Evolutionary conservation across 2,888 invertebrate genomes (phyloP), one percentile per base, ranked within the genome.

Genomic region (Eudemis profundana): DNA sequence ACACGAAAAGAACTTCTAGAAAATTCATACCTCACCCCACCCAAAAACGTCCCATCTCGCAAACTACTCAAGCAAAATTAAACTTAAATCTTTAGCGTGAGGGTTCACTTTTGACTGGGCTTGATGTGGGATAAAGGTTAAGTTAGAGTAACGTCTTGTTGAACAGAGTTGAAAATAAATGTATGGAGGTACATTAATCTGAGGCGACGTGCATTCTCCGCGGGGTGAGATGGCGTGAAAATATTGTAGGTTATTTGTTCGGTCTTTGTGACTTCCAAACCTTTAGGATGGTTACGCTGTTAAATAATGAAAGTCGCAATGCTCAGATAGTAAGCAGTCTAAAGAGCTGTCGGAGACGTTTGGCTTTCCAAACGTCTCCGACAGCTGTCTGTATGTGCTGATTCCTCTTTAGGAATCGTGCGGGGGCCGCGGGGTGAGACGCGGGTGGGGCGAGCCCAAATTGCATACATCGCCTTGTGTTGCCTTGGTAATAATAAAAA

Each of bases 171-270:
- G 82, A 81, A 87, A 86, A 87, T 87, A 85, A 88, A 90, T 89
- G 88, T 90, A 89, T 90, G 89, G 86, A 88, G 85, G 87, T 86
- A 90, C 89, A 91, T 91, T 91, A 90, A 91, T 91, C 89, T 85
- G 82, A 85, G 83, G 85, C 88, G 90, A 89, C 90, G 84, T 81
- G 83, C 83, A 87, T 84, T 85, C 86, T 89, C 88, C 87, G 89
- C 84, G 85, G 84, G 89, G 87, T 87, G 90, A 87, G 90, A 89
- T 86, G 89, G 90, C 89, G 89, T 89, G 90, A 89, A 91, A 91
- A 90, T 90, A 90, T 90, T 85, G 88, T 83, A 81, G 75, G 85
- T 89, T 90, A 89, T 91, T 90, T 90, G 89, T 87, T 84, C 78
- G 71, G 82, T 84, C 81, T 56, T 44, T 44, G 56, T 44, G 56